Evolutionary conservation across 1,140 invertebrate genomes (phyloP).

Genomic region (Zelostemma sp.): DNA sequence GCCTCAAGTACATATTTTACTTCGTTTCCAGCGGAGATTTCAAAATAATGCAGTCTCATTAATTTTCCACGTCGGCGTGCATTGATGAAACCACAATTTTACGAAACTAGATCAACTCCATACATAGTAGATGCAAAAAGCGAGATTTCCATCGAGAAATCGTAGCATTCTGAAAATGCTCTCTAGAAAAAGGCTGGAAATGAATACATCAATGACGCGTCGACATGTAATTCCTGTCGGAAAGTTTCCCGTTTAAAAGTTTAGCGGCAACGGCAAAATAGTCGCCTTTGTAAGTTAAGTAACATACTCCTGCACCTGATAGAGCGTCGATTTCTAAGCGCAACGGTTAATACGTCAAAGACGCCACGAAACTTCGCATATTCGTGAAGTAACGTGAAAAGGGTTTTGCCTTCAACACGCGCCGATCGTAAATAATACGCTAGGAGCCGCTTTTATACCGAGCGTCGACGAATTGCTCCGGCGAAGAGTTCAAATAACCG

Average conservation of each 20-base stretch:
- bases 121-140: too few species aligned
- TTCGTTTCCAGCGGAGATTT: background rate
- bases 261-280: too few species aligned
- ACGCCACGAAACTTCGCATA: background rate
- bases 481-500: constrained; percentile 20
- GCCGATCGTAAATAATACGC: constrained; percentile 18
- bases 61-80: background rate
- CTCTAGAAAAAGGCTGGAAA: background rate
- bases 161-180: too few species aligned
- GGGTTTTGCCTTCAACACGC: constrained; percentile 9
- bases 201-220: too few species aligned
- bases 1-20: background rate
- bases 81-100: background rate
- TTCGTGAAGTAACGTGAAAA: constrained; percentile 6
- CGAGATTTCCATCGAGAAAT: too few species aligned
- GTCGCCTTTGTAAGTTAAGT: too few species aligned
- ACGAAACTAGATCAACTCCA: background rate
- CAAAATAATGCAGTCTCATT: background rate
- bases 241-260: too few species aligned
- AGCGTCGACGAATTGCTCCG: constrained; percentile 14
- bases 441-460: constrained; percentile 9
- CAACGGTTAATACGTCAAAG: background rate
- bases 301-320: background rate
- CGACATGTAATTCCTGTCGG: too few species aligned
- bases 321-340: background rate